Conservation (phyloP, 64 coral and sea anemone species). For the Stichodactyla helianthus region DNA sequence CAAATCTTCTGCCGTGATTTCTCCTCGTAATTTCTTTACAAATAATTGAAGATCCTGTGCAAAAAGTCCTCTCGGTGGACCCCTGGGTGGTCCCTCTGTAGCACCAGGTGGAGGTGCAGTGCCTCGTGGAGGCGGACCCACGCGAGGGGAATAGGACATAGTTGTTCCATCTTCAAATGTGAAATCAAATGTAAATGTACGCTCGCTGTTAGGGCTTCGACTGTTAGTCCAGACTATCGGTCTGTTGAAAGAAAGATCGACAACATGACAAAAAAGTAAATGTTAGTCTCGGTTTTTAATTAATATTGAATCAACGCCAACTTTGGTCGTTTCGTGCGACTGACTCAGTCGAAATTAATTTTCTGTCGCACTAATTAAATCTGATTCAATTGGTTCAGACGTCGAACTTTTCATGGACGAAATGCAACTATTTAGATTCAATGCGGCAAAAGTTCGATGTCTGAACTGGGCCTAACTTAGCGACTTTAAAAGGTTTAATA, state of each 20-base stretch:
- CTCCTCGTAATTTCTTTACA: slow-evolving; percentile 44
- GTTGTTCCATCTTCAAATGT: slow-evolving; percentile 68
- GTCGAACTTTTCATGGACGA: too few species aligned
- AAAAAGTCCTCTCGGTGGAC: slow-evolving; percentile 61
- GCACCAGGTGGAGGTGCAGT: slow-evolving; percentile 26
- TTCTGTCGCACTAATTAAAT: too few species aligned
- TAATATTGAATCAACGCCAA: too few species aligned
- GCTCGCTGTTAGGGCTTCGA: neutral
- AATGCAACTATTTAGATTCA: too few species aligned
- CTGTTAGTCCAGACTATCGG: slow-evolving; percentile 53
- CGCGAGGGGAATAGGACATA: slow-evolving; percentile 7
- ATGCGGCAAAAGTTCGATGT: too few species aligned
- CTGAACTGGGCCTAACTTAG: too few species aligned
- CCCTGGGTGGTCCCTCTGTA: slow-evolving; percentile 3
- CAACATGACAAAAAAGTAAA: neutral
- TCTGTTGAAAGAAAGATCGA: slow-evolving; percentile 10
- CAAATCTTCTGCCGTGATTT: slow-evolving; percentile 47
- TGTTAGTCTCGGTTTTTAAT: too few species aligned
- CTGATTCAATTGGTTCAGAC: too few species aligned
- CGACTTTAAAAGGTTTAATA: too few species aligned
- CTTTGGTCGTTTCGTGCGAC: too few species aligned
- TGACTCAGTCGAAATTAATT: too few species aligned
- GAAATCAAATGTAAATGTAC: slow-evolving; percentile 37
- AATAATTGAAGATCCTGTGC: slow-evolving; percentile 71
- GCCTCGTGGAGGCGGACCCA: neutral